phyloP scores from a whole-genome alignment of 2,113 vertebrate genomes.

The Pomatorhinus ruficollis region DNA sequence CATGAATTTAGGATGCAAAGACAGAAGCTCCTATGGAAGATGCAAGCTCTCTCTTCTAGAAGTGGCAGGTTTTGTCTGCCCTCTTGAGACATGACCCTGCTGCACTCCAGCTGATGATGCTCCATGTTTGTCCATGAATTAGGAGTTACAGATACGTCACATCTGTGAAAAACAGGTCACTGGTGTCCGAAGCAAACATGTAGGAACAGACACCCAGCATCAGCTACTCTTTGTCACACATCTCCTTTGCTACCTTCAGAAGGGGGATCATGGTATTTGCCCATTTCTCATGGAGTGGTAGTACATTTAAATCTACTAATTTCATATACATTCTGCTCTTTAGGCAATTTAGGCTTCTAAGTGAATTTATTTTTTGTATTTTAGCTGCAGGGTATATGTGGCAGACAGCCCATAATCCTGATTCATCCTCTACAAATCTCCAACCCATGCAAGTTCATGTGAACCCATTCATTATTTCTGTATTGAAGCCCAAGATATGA shows the following conservation, averaged over 20 bases:
- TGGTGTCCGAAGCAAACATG: fast-evolving
- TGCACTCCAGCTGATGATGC: not conserved
- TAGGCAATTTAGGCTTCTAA: constrained; percentile 1
- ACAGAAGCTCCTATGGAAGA: not conserved
- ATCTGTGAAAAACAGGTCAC: not conserved
- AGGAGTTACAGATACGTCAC: not conserved
- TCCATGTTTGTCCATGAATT: not conserved
- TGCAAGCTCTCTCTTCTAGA: not conserved
- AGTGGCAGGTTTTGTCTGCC: not conserved
- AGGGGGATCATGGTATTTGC: not conserved
- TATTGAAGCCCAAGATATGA: not conserved
- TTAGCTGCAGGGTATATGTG: not conserved
- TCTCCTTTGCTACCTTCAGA: not conserved
- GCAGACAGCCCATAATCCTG: constrained; percentile 12
- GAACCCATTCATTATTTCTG: constrained; percentile 1
- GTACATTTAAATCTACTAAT: not conserved
- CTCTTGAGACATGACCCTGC: not conserved
- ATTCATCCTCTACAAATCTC: constrained; percentile 14
- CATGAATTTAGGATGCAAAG: not conserved
- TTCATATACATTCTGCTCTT: not conserved
- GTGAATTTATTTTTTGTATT: not conserved
- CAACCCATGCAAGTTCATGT: not conserved
- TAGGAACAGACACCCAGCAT: not conserved
- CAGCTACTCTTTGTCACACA: not conserved
- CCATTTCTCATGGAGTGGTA: not conserved